Base-by-base conservation (phyloP, 2,888 invertebrate genomes). In the Lepidochrysops patricia region DNA sequence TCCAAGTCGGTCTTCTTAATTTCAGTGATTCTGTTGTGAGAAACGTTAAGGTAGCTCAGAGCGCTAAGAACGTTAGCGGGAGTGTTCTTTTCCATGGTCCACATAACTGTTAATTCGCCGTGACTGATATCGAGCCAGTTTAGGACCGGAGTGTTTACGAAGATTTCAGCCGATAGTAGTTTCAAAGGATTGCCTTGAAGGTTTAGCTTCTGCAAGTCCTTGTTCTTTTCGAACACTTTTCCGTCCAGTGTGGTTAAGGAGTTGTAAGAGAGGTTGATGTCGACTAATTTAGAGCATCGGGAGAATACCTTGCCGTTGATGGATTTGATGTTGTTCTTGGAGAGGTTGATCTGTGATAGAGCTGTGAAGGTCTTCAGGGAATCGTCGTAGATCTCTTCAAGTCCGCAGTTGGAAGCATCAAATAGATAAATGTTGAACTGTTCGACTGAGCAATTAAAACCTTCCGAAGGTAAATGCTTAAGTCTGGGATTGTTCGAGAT, bases 241-340 rank as follows among this genome's bases (percentile, higher is more conserved):
- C 86, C 80, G 52, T 93, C 91, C 32, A 96, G 76, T 19, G 88
- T 88, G 5, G 83, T 80, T 57, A 96, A 89, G 67, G 91, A 76
- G 72, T 96, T 96, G 70, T 93, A 90, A 32, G 95, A 93, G 43
- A 96, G 83, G 72, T 95, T 94, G 60, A 96, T 84, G 61, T 93
- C 92, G 26, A 91, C 91, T 2, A 96, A 82, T 68, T 92, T 91
- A 2, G 88, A 90, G 68, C 70, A 86, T 71, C 76, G 79, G 4
- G 84, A 84, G 70, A 94, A 92, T 15, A 91, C 90, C 67, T 90
- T 89, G 27, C 77, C 82, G 63, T 89, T 90, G 66, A 91, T 80
- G 32, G 89, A 88, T 70, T 90, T 90, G 61, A 91, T 91, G 68
- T 90, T 91, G 73, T 96, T 96, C 71, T 91, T 91, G 19, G 94